Base-by-base conservation (phyloP, 2,797 vertebrate genomes). In the Gastrophryne carolinensis region DNA sequence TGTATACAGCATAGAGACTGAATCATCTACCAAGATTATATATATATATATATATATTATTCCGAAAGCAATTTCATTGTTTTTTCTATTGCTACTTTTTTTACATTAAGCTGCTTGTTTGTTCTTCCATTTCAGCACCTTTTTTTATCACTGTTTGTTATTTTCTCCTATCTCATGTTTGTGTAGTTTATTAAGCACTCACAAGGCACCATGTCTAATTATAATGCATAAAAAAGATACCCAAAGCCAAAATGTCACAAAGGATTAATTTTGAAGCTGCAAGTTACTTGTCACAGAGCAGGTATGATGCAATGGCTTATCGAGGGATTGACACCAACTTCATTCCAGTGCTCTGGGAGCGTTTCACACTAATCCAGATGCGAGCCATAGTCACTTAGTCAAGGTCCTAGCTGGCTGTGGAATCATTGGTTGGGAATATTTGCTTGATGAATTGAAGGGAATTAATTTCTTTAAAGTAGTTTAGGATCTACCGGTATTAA, bases 341-440 rank as follows among this genome's bases (percentile, higher is more conserved):
- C 50, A 65, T 23, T 49, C 29, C 30, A 4, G 1, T 11, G 61
- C 49, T 72, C 32, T 58, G n/a, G 7, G 58, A 70, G 63, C 56
- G 65, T 78, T 64, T 64, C 61, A 60, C 61, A 54, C 61, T 57
- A 65, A 65, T 72, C 60, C 68, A 52, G 75, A 72, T 65, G 61
- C 66, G 54, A 39, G 39, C 66, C 68, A 78, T 52, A 27, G 52
- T 72, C 53, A 66, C 52, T 15, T 50, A 63, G 21, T 72, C 32
- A 27, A 78, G 68, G 24, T 58, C 75, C 30, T 65, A 47, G 41
- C 7, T 27, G n/a, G 47, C 23, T 39, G 67, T 15, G 30, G 32
- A 27, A 50, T 52, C 17, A 78, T 65, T 15, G 23, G 17, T 17
- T 66, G 26, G 10, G 50, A 34, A 19, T 58, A 34, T 37, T 57